A percentile compares a stretch with the other conserved stretches of the same genome.
Evolutionary conservation across 1,140 invertebrate species (phyloP).

Genomic region (Pseudomyrmex flavicornis): DNA sequence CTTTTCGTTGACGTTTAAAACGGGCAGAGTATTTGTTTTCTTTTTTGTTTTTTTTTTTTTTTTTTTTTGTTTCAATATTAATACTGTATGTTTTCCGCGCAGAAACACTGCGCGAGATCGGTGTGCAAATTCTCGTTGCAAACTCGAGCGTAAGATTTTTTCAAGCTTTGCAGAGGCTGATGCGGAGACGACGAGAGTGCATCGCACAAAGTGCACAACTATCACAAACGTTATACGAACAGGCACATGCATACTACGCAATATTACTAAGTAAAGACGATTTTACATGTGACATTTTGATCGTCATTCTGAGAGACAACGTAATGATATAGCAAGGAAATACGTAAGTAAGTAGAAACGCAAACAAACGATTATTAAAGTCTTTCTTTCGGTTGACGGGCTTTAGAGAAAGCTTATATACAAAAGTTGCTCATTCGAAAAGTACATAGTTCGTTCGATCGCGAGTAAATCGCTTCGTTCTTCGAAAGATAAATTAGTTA

Average conservation of each 20-base stretch:
- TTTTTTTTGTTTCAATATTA: background rate
- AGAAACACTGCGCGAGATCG: background rate
- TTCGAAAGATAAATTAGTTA: background rate
- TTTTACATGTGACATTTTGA: slow-evolving; percentile 11
- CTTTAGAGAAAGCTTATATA: slow-evolving; percentile 29
- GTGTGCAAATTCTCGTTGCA: slow-evolving; percentile 21
- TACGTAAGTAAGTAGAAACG: slow-evolving; percentile 22
- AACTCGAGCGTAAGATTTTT: slow-evolving; percentile 14
- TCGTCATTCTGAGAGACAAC: background rate
- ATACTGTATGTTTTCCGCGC: background rate
- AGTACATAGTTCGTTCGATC: slow-evolving; percentile 13
- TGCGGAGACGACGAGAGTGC: slow-evolving; percentile 24
- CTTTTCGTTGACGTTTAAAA: background rate
- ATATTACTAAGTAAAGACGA: slow-evolving; percentile 3
- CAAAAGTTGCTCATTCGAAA: background rate
- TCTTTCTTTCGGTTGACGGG: background rate
- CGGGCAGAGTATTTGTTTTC: background rate
- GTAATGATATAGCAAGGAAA: slow-evolving; percentile 4
- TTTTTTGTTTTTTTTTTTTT: background rate
- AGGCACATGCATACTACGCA: slow-evolving; percentile 52
- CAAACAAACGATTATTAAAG: slow-evolving; percentile 8
- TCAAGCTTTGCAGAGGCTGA: background rate
- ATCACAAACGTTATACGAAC: slow-evolving; percentile 1
- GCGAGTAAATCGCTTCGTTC: background rate
- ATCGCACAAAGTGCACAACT: background rate